Percentiles rank a stretch among this genome's conserved stretches.
Evolutionary conservation across 2,888 invertebrate species (phyloP).

Genomic region (Mantis religiosa): DNA sequence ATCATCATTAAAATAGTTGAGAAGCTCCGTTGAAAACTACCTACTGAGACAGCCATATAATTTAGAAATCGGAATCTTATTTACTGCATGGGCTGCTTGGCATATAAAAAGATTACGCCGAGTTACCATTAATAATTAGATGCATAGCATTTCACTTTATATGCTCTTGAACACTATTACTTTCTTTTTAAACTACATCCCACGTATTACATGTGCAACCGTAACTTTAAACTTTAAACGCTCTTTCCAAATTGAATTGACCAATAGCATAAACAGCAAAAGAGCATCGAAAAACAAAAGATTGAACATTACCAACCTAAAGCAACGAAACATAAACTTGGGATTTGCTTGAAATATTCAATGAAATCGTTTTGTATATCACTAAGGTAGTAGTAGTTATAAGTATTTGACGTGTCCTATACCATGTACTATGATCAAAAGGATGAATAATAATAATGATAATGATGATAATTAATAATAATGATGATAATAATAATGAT

Average conservation of each 20-base stretch:
- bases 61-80: not conserved
- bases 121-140: not conserved
- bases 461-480: no score
- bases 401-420: no score
- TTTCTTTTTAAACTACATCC: not conserved
- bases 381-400: no score
- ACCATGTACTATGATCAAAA: no score
- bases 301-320: no score
- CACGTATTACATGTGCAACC: not conserved
- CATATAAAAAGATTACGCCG: no score
- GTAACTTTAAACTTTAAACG: not conserved
- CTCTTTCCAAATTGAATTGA: not conserved
- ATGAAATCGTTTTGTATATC: no score
- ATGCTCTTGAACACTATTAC: not conserved
- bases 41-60: not conserved
- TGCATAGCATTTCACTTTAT: not conserved
- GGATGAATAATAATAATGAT: no score
- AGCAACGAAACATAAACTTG: no score
- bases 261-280: not conserved
- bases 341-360: no score
- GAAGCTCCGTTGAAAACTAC: not conserved
- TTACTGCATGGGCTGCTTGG: not conserved
- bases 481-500: no score
- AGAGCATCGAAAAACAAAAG: not conserved
- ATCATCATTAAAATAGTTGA: not conserved